Conservation (phyloP, 2,888 invertebrate genomes). For the Proisotoma minuta region DNA sequence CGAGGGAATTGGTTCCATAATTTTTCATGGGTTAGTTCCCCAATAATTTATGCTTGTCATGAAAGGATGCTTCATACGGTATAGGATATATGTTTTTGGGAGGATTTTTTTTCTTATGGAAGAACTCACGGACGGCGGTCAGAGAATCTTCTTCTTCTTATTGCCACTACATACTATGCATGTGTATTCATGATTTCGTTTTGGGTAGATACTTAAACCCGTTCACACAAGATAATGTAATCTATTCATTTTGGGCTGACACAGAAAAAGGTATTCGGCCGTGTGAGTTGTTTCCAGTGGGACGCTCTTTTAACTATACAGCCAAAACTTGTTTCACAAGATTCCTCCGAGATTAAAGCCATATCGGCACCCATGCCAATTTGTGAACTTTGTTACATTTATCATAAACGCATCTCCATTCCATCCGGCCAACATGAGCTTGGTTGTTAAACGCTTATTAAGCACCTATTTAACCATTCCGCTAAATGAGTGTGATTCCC, state of each 20-base stretch:
- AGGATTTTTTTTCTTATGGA: not conserved
- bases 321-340: slow-evolving; percentile 47
- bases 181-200: not conserved
- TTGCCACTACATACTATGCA: not conserved
- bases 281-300: slow-evolving; percentile 2
- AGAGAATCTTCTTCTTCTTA: not conserved
- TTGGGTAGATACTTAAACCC: slow-evolving; percentile 8
- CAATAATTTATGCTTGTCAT: slow-evolving; percentile 9
- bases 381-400: slow-evolving; percentile 42
- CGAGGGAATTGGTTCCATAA: slow-evolving; percentile 8
- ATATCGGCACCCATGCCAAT: slow-evolving; percentile 46
- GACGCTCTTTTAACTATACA: slow-evolving; percentile 10
- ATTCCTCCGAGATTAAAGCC: slow-evolving; percentile 45
- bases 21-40: slow-evolving; percentile 10
- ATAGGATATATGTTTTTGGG: not conserved
- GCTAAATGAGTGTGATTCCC: not conserved
- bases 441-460: not conserved
- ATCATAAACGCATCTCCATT: slow-evolving; percentile 9
- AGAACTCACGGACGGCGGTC: slow-evolving; percentile 1
- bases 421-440: slow-evolving; percentile 1
- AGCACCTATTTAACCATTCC: not conserved
- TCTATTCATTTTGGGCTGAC: slow-evolving; percentile 8
- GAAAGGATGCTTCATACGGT: not conserved
- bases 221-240: slow-evolving; percentile 1
- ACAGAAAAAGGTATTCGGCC: slow-evolving; percentile 6